Conservation (phyloP, 2,113 vertebrate genomes). For the Glaucomys volans region DNA sequence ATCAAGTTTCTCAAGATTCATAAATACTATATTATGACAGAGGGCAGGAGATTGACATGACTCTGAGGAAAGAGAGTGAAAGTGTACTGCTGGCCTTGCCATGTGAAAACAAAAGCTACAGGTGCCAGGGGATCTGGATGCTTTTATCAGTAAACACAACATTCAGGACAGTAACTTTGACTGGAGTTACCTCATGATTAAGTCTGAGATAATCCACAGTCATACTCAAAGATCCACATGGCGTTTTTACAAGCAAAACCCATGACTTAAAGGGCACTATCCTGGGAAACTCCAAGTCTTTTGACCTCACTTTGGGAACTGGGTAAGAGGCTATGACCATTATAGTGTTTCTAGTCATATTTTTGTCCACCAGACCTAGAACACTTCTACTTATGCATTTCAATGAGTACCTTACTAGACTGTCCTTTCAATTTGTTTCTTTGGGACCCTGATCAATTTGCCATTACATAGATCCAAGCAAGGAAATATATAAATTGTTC, state of each 20-base stretch:
- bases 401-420: not conserved
- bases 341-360: too few relatives aligned
- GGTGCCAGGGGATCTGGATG: not conserved
- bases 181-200: not conserved
- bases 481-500: not conserved
- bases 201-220: not conserved
- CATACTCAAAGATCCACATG: not conserved
- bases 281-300: not conserved
- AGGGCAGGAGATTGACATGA: not conserved
- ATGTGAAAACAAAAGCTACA: not conserved
- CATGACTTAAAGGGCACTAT: not conserved
- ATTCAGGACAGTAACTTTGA: not conserved
- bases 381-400: not conserved
- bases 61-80: not conserved
- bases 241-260: not conserved
- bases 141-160: not conserved
- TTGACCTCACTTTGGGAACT: not conserved
- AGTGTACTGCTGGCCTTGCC: not conserved
- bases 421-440: not conserved
- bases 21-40: not conserved
- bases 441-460: not conserved
- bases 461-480: not conserved
- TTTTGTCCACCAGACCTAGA: not conserved
- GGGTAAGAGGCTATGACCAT: not conserved
- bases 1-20: conserved; percentile 15